phyloP scores from a whole-genome alignment of 1,140 invertebrate genomes.

The Polyergus mexicanus region DNA sequence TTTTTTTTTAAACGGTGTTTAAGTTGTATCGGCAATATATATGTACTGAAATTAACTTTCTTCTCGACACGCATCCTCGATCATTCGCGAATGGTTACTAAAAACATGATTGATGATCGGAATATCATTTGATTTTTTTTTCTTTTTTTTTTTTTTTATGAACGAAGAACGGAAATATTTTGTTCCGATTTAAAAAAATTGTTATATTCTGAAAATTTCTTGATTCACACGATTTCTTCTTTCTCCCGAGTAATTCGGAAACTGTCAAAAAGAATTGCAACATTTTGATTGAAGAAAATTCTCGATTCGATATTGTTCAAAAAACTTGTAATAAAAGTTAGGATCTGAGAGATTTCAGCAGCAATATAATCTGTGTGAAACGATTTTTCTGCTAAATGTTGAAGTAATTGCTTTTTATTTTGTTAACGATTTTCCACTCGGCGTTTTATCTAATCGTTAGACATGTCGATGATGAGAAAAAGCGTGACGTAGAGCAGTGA shows the following conservation, averaged over 20 bases:
- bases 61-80: not conserved
- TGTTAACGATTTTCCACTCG: not conserved
- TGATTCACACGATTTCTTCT: not conserved
- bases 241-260: too few relatives aligned
- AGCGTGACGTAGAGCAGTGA: not conserved
- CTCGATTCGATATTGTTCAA: not conserved
- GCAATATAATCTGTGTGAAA: not conserved
- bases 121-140: not conserved
- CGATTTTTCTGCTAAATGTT: not conserved
- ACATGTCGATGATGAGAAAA: not conserved
- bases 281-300: not conserved
- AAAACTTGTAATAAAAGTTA: not conserved
- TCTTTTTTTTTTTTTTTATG: not conserved
- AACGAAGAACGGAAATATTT: not conserved
- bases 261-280: too few relatives aligned
- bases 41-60: not conserved
- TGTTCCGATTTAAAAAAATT: not conserved
- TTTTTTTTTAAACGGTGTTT: not conserved
- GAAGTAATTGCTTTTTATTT: slow-evolving; percentile 1
- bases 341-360: not conserved
- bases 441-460: not conserved
- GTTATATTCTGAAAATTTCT: not conserved
- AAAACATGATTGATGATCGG: not conserved
- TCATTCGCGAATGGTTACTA: not conserved
- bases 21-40: not conserved